Evolutionary conservation across 2,888 invertebrate genomes (phyloP).

Genomic region (Helicoverpa assulta): DNA sequence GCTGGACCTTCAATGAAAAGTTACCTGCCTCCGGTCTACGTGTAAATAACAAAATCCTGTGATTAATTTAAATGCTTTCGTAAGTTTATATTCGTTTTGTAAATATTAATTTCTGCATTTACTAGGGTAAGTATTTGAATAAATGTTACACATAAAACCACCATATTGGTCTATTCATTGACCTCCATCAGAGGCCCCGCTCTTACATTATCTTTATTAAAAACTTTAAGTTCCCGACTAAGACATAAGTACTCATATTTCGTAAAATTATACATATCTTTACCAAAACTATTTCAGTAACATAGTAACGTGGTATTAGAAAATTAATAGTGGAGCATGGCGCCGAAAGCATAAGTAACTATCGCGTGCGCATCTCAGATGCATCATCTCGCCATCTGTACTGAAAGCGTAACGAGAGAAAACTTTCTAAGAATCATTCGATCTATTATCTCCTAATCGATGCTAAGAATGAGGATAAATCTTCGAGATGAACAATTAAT

Average conservation of each 20-base stretch:
- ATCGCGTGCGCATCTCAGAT: conserved; percentile 74
- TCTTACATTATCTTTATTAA: too few species aligned
- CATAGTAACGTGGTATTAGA: conserved; percentile 1
- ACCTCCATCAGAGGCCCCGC: too few species aligned
- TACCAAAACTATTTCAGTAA: background rate
- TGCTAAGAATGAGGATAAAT: conserved; percentile 53
- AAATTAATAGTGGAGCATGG: conserved; percentile 40
- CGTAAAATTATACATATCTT: background rate
- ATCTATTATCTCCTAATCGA: conserved; percentile 45
- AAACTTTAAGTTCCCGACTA: too few species aligned
- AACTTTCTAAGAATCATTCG: conserved; percentile 70
- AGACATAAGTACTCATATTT: too few species aligned
- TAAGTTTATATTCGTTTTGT: conserved; percentile 68
- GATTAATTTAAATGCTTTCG: conserved; percentile 68
- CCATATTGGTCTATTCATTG: conserved; percentile 5
- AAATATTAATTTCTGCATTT: conserved; percentile 83
- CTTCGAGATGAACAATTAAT: conserved; percentile 19
- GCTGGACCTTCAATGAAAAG: conserved; percentile 86
- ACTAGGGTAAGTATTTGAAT: conserved; percentile 69
- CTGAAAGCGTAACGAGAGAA: conserved; percentile 86
- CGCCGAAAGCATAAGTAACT: conserved; percentile 74
- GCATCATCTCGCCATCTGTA: conserved; percentile 78
- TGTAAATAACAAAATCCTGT: conserved; percentile 75
- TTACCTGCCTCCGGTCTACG: conserved; percentile 83
- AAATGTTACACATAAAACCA: conserved; percentile 25